phyloP scores from a whole-genome alignment of 2,888 invertebrate species.

The Drosophila prostipennis region DNA sequence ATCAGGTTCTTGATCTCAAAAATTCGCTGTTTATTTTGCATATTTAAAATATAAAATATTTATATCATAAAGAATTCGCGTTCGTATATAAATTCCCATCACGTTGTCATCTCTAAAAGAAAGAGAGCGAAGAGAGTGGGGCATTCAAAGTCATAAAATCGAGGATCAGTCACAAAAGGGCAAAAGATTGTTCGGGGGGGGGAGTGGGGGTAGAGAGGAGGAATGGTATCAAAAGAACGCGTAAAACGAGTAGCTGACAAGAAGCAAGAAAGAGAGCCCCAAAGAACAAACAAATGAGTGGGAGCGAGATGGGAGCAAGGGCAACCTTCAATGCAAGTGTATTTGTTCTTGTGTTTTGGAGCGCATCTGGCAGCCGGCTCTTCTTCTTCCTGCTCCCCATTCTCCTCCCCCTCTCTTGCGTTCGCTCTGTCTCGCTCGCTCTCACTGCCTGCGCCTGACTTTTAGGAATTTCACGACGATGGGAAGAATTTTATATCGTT shows the following conservation, averaged over 20 bases:
- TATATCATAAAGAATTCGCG: neutral
- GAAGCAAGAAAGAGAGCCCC: constrained; percentile 27
- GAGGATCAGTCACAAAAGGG: constrained; percentile 78
- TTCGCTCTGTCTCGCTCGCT: constrained; percentile 29
- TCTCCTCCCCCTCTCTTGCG: constrained; percentile 9
- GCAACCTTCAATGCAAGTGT: constrained; percentile 43
- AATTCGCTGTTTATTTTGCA: too few species aligned
- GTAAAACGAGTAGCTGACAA: constrained; percentile 71
- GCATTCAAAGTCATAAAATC: constrained; percentile 62
- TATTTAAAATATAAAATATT: neutral
- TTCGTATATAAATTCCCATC: constrained; percentile 38
- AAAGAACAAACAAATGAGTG: constrained; percentile 43
- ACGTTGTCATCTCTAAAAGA: constrained; percentile 54
- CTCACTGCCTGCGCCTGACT: constrained; percentile 56
- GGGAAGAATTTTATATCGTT: constrained; percentile 77
- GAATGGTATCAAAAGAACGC: constrained; percentile 71
- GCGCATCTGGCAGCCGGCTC: constrained; percentile 73
- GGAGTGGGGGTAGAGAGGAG: constrained; percentile 25
- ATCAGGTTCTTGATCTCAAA: neutral
- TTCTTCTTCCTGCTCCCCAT: constrained; percentile 22
- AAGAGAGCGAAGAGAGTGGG: constrained; percentile 9
- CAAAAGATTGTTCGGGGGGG: constrained; percentile 22
- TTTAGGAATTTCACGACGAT: constrained; percentile 79
- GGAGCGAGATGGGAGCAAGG: constrained; percentile 55
- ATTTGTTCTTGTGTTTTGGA: constrained; percentile 40